A percentile compares a stretch with the other conserved stretches of the same genome.
phyloP scores from a whole-genome alignment of 92 coral and sea anemone genomes.

The Palythoa heliodiscus region DNA sequence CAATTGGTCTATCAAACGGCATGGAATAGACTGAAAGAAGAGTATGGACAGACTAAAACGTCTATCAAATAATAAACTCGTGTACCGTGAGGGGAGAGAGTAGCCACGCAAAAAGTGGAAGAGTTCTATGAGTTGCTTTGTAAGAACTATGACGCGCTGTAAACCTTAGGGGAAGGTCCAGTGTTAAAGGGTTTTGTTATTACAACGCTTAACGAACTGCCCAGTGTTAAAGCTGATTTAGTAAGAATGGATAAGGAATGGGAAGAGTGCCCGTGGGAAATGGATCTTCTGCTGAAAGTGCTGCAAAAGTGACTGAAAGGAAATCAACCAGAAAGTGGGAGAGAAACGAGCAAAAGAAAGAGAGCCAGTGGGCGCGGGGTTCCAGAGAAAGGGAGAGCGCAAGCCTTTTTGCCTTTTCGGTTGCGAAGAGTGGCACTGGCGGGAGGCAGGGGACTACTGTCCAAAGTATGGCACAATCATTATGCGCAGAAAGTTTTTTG shows the following conservation, averaged over 20 bases:
- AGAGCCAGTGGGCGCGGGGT: conserved; percentile 48
- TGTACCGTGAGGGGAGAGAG: conserved; percentile 12
- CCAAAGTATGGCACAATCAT: conserved; percentile 30
- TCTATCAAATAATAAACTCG: conserved; percentile 46
- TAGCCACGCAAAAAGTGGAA: conserved; percentile 8
- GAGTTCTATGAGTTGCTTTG: conserved; percentile 64
- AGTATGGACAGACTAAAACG: conserved; percentile 58
- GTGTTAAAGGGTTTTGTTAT: conserved; percentile 53
- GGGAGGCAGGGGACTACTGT: neutral
- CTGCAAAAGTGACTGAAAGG: conserved; percentile 47
- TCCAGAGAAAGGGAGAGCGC: conserved; percentile 20
- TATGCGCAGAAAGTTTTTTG: conserved; percentile 52
- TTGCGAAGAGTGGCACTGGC: conserved; percentile 8
- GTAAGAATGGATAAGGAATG: conserved; percentile 60
- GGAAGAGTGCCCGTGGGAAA: conserved; percentile 47
- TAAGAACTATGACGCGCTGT: conserved; percentile 59
- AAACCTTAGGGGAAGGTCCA: conserved; percentile 44
- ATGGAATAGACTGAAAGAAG: conserved; percentile 61
- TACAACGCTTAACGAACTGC: conserved; percentile 58
- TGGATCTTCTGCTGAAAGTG: conserved; percentile 15
- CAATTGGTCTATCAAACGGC: conserved; percentile 53
- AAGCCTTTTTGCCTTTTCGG: conserved; percentile 38
- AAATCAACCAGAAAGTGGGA: conserved; percentile 27
- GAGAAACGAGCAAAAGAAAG: conserved; percentile 11
- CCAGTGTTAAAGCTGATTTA: conserved; percentile 56